A percentile compares a stretch with the other conserved stretches of the same genome.
These are phyloP conservation scores for Dasyornis broadbenti DNA, from an alignment of 2,113 vertebrate species.

Conservation along the genomic window DNA sequence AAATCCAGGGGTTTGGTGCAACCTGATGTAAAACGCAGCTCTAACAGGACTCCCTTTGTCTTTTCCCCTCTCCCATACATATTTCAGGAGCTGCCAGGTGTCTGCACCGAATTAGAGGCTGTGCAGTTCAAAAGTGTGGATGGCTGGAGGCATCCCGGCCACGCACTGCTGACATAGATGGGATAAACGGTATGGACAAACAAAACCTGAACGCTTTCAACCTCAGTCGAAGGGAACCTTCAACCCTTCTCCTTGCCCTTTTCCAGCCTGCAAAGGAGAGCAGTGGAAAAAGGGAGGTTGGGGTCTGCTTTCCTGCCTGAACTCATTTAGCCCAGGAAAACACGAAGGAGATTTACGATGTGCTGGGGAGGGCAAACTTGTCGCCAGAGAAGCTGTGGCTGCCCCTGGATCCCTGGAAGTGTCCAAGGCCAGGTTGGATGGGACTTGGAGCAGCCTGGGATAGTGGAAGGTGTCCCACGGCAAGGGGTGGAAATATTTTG, in stretches of 20 bases:
- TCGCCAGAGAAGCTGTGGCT: neutral
- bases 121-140: neutral
- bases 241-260: neutral
- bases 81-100: neutral
- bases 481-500: fast-evolving
- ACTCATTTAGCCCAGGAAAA: neutral
- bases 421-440: fast-evolving
- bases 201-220: neutral
- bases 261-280: neutral
- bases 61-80: neutral
- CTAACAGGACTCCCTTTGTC: neutral
- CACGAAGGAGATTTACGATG: neutral
- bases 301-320: neutral
- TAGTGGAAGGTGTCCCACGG: neutral
- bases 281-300: neutral
- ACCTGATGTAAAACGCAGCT: neutral
- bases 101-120: neutral
- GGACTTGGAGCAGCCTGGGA: neutral
- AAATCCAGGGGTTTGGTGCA: slow-evolving; percentile 24
- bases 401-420: neutral
- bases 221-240: neutral
- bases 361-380: neutral
- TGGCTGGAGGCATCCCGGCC: neutral
- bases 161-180: fast-evolving
- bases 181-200: neutral